Evolutionary conservation across 2,797 vertebrate genomes (phyloP).

Genomic region (Siniperca scherzeri): DNA sequence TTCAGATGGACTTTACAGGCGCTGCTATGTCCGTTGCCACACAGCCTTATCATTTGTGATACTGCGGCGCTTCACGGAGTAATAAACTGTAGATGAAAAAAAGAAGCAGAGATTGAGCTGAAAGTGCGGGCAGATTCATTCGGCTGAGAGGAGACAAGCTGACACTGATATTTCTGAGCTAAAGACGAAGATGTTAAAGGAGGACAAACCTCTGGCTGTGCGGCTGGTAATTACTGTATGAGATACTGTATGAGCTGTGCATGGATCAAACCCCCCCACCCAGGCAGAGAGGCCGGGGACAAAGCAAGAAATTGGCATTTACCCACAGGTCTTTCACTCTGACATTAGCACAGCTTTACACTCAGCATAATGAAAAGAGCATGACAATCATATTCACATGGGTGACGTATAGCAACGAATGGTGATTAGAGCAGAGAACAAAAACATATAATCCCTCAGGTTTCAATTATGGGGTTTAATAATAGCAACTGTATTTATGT

Average conservation of each 20-base stretch:
- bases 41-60: constrained; percentile 40
- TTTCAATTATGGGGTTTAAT: constrained; percentile 71
- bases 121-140: constrained; percentile 21
- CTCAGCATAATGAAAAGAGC: constrained; percentile 29
- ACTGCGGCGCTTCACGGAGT: constrained; percentile 16
- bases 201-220: constrained; percentile 50
- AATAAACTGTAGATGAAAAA: constrained; percentile 1
- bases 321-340: constrained; percentile 19
- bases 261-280: constrained; percentile 8
- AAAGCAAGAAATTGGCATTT: constrained; percentile 15
- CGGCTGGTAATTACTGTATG: constrained; percentile 55
- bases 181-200: constrained; percentile 41
- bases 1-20: constrained; percentile 32
- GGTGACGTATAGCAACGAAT: constrained; percentile 23
- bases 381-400: constrained; percentile 17
- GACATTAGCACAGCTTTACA: constrained; percentile 34
- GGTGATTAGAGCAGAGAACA: constrained; percentile 53
- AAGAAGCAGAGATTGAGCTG: not conserved
- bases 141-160: constrained; percentile 47
- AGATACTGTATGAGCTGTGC: constrained; percentile 35
- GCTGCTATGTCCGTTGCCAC: not conserved
- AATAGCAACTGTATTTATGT: constrained; percentile 57
- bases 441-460: constrained; percentile 63
- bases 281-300: constrained; percentile 14
- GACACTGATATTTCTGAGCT: constrained; percentile 45